Base-by-base conservation (phyloP, 2,797 vertebrate species). In the Channa striata region DNA sequence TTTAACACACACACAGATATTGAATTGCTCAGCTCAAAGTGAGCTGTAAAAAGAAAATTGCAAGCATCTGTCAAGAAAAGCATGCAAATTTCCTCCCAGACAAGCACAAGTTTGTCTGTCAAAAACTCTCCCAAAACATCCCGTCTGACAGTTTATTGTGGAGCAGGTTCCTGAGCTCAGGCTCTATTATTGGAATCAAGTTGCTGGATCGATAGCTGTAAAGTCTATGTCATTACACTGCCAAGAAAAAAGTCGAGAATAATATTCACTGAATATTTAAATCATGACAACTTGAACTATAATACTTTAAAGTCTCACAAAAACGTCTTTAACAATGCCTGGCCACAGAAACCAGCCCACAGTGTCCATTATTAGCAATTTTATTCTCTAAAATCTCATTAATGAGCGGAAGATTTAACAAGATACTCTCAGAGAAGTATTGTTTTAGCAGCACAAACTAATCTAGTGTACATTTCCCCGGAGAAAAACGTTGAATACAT, bases 11-110 rank as follows among this genome's bases (percentile, higher is more conserved):
- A 57, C 81, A 74, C 85, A 85, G 89, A 88, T 88, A 90, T 90
- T 84, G 78, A 91, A 91, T 84, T 72, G 68, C 74, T 72, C n/a
- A 49, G 77, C 80, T 91, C 68, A 82, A 86, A 83, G 73, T 81
- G 81, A 83, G 87, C 81, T 73, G 83, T 87, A 89, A 92, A 91
- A 91, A 81, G 81, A 8, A 84, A 93, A 93, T 88, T 89, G 84
- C 81, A 87, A 92, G 76, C 91, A 91, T 84, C 79, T 93, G 90
- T 83, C 16, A 68, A 70, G 59, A 49, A 71, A 80, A 79, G 73
- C 63, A 57, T 62, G 71, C 61, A 64, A 42, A 79, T 83, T 59
- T 77, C 47, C 51, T 64, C 43, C 44, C 62, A 75, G 75, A 71
- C 64, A 56, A 80, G 56, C 61, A 21, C 16, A 12, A 74, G 71